Evolutionary conservation across 2,797 vertebrate genomes (phyloP).

Genomic region (Myotis findleyi): DNA sequence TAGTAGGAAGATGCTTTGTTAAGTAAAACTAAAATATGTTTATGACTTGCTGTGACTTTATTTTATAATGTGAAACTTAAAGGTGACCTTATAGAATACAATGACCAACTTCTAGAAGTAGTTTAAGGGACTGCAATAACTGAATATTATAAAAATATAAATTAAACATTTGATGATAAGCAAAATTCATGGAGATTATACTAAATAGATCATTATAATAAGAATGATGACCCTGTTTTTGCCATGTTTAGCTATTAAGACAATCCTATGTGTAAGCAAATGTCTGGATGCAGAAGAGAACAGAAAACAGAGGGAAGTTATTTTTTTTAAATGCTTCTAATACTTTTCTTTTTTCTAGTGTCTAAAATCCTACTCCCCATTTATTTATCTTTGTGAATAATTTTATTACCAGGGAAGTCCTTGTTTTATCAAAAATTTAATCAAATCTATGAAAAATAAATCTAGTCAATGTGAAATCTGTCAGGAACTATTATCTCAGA

Average conservation of each 20-base stretch:
- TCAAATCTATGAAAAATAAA: background rate
- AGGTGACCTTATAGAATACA: constrained; percentile 43
- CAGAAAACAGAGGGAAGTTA: background rate
- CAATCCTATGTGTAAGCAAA: background rate
- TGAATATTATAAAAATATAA: background rate
- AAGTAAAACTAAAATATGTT: constrained; percentile 49
- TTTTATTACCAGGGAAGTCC: background rate
- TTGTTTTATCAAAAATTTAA: constrained; percentile 23
- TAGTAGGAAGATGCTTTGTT: constrained; percentile 51
- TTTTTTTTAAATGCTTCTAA: background rate
- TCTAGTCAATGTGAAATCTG: constrained; percentile 3
- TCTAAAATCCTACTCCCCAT: accelerated
- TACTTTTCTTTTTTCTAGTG: background rate
- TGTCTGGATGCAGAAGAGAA: background rate
- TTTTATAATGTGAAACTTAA: constrained; percentile 55
- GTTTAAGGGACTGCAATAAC: background rate
- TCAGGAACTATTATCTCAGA: background rate
- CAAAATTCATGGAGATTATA: background rate
- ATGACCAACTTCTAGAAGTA: constrained; percentile 47
- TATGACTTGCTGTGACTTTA: constrained; percentile 27
- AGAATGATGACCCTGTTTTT: background rate
- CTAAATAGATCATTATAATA: background rate
- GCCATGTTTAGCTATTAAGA: background rate
- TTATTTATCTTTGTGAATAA: background rate
- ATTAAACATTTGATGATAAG: background rate